These are phyloP conservation scores for Piprites chloris DNA, from an alignment of 2,113 vertebrate genomes.

Conservation along the genomic window DNA sequence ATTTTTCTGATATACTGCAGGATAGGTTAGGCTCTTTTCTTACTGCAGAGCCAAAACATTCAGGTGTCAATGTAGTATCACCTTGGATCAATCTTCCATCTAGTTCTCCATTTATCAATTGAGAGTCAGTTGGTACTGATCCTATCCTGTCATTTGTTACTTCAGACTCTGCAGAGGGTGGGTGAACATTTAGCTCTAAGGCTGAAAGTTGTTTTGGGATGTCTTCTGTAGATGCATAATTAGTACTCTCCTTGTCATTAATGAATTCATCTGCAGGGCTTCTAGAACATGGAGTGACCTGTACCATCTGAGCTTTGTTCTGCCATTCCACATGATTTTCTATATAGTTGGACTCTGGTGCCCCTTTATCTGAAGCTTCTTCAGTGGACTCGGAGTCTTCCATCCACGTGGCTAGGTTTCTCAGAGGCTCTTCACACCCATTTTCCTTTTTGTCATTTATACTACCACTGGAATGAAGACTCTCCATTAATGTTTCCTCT, in stretches of 20 bases:
- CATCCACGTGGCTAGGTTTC: neutral
- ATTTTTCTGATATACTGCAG: neutral
- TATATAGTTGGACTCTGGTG: constrained; percentile 18
- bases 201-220: neutral
- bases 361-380: constrained; percentile 64
- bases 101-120: constrained; percentile 36
- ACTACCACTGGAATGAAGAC: neutral
- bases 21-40: constrained; percentile 20
- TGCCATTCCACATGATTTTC: neutral
- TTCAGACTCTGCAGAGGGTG: neutral
- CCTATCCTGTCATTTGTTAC: constrained; percentile 29
- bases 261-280: constrained; percentile 49
- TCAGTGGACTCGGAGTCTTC: constrained; percentile 58
- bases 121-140: constrained; percentile 42
- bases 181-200: neutral
- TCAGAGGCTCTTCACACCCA: neutral
- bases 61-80: neutral
- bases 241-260: neutral
- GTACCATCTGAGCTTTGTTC: constrained; percentile 2
- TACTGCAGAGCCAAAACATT: neutral
- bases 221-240: neutral
- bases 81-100: constrained; percentile 65
- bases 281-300: constrained; percentile 54
- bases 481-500: neutral
- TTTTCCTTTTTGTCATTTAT: constrained; percentile 5